Evolutionary conservation across 2,888 invertebrate genomes (phyloP), one percentile per base, ranked within the genome.

Genomic region (Lasioglossum figueresi): DNA sequence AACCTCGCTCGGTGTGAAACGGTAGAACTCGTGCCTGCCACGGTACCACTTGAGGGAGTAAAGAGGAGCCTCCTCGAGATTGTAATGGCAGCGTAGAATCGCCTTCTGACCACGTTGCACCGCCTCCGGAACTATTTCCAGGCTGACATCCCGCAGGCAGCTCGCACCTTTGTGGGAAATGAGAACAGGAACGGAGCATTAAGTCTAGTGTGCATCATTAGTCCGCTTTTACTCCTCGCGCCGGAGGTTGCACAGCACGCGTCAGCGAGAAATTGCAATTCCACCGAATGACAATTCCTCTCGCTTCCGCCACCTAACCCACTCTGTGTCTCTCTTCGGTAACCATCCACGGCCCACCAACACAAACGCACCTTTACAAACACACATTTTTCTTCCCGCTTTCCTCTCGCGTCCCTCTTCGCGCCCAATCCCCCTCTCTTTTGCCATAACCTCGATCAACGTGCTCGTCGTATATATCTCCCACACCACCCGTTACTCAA

Each of bases 41-140:
- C 98, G 96, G 95, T 98, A 98, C 97, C 98, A 98, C 95, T 98
- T 98, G 86, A 98, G 97, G 5, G 98, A 97, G 95, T 98, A 98
- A 74, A 98, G 96, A 0, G 97, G 97, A 6, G 96, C 97, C 0
- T 96, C 97, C 92, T 98, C 97, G 95, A 98, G 96, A 93, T 98
- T 97, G 92, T 98, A 97, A 88, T 96, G 96, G 95, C 98, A 98
- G 79, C 96, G 96, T 72, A 98, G 95, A 10, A 97, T 96, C 2
- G 97, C 97, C 89, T 97, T 96, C 74, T 96, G 96, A 12, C 97
- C 97, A 79, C 96, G 96, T 93, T 97, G 96, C 76, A 98, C 97
- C 5, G 96, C 96, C 76, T 96, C 95, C 19, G 98, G 98, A 88
- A 97, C 96, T 79, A 98, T 96, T 84, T 96, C 96, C 88, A 98